Percentiles rank a stretch among this genome's conserved stretches.
phyloP scores from a whole-genome alignment of 2,113 vertebrate species.

The Notarius quadriscutis region DNA sequence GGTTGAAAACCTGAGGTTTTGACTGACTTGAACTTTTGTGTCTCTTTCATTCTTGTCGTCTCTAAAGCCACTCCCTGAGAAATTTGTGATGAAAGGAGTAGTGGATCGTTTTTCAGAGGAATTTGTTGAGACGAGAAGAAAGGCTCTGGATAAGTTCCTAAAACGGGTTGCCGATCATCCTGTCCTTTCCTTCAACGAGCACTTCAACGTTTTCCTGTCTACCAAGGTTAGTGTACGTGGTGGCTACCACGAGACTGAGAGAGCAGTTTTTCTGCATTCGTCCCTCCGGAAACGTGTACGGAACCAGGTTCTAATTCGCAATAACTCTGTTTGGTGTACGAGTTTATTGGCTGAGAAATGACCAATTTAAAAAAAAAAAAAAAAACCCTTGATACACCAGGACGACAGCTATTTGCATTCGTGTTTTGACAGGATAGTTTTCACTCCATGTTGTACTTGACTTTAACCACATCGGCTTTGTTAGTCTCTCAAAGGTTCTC shows the following conservation, averaged over 20 bases:
- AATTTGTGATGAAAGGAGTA: slow-evolving; percentile 97
- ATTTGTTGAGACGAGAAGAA: slow-evolving; percentile 94
- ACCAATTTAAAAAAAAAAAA: not conserved
- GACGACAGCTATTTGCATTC: not conserved
- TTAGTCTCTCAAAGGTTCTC: not conserved
- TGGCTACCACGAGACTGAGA: not conserved
- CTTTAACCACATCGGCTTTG: not conserved
- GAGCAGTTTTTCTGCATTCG: not conserved
- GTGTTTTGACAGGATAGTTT: not conserved
- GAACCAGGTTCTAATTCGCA: not conserved
- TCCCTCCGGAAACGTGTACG: not conserved
- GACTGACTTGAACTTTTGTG: not conserved
- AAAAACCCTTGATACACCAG: not conserved
- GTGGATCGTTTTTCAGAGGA: slow-evolving; percentile 98
- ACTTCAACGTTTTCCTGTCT: slow-evolving; percentile 90
- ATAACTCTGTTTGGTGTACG: not conserved
- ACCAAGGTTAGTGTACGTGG: slow-evolving; percentile 80
- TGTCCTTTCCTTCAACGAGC: slow-evolving; percentile 94
- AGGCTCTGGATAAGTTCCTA: slow-evolving; percentile 95
- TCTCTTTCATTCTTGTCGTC: slow-evolving; percentile 3
- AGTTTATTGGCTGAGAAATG: not conserved
- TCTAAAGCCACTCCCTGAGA: slow-evolving; percentile 90
- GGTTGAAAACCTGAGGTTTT: not conserved
- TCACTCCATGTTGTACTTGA: not conserved
- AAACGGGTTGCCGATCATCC: slow-evolving; percentile 95